These are phyloP conservation scores for Tetrao urogallus DNA, from an alignment of 2,113 vertebrate species.

Conservation along the genomic window DNA sequence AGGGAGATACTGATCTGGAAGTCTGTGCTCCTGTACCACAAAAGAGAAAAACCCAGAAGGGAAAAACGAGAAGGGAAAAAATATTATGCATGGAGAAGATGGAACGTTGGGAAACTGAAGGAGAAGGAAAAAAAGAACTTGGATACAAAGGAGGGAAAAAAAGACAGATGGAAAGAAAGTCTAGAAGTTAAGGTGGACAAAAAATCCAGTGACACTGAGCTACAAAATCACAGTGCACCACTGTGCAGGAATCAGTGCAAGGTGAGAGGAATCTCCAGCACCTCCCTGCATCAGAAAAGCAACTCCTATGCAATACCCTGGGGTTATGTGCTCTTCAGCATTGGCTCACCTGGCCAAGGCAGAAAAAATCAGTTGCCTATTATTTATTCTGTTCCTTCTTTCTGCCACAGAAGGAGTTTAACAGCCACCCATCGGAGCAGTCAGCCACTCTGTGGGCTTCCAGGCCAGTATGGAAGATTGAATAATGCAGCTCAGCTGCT, in stretches of 20 bases:
- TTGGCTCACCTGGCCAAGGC: background rate
- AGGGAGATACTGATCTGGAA: background rate
- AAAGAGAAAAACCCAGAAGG: background rate
- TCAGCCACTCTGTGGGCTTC: constrained; percentile 46
- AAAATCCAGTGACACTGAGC: background rate
- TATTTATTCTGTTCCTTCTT: background rate
- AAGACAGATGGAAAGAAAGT: background rate
- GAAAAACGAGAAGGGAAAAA: background rate
- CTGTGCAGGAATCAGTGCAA: background rate
- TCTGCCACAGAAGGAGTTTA: background rate
- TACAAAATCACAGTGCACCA: accelerated
- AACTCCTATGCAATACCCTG: background rate
- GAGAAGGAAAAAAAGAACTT: background rate
- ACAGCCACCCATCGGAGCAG: accelerated
- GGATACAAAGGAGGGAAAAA: background rate
- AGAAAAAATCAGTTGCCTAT: background rate
- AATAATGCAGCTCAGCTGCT: constrained; percentile 58
- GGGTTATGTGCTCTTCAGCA: background rate
- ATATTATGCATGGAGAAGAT: background rate
- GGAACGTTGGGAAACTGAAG: background rate
- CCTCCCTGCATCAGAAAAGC: background rate
- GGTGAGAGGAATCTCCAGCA: background rate
- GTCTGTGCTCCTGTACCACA: background rate
- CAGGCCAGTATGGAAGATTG: constrained; percentile 57
- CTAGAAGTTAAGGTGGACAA: background rate